A percentile compares a stretch with the other conserved stretches of the same genome.
Evolutionary conservation across 2,888 invertebrate genomes (phyloP).

Genomic region (Portevinia maculata): DNA sequence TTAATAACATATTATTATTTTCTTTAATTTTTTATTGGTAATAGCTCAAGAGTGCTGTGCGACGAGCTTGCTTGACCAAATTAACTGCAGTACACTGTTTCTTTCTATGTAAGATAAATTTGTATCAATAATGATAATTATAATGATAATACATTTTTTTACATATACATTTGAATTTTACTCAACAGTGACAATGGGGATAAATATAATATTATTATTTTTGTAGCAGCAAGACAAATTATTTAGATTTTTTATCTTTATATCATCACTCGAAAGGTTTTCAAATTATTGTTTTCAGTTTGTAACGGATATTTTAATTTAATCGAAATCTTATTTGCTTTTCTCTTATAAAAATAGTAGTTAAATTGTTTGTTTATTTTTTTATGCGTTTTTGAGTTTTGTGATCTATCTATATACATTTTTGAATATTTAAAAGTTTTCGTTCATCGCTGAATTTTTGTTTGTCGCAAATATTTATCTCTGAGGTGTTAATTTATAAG

Average conservation of each 20-base stretch:
- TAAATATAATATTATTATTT: constrained; percentile 17
- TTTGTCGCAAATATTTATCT: constrained; percentile 9
- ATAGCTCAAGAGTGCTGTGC: constrained; percentile 25
- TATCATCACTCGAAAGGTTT: constrained; percentile 39
- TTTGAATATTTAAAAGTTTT: constrained; percentile 20
- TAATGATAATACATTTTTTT: constrained; percentile 54
- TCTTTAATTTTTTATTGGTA: constrained; percentile 26
- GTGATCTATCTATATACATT: constrained; percentile 50
- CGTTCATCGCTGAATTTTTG: constrained; percentile 36
- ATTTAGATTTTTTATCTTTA: constrained; percentile 14
- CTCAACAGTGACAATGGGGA: constrained; percentile 50
- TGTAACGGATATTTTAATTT: constrained; percentile 19
- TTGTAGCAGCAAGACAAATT: constrained; percentile 42
- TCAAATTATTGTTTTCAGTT: constrained; percentile 43
- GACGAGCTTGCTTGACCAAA: constrained; percentile 20
- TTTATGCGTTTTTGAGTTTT: constrained; percentile 15
- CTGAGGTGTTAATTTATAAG: constrained; percentile 25
- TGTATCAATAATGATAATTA: constrained; percentile 25
- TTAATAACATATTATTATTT: constrained; percentile 35
- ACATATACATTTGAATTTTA: constrained; percentile 59
- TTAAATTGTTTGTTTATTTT: constrained; percentile 16
- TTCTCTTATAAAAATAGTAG: constrained; percentile 70
- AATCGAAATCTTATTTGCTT: constrained; percentile 28
- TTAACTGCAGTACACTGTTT: constrained; percentile 33
- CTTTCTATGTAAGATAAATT: constrained; percentile 41